phyloP scores from a whole-genome alignment of 1,140 invertebrate genomes.

The Oreohelix idahoensis region DNA sequence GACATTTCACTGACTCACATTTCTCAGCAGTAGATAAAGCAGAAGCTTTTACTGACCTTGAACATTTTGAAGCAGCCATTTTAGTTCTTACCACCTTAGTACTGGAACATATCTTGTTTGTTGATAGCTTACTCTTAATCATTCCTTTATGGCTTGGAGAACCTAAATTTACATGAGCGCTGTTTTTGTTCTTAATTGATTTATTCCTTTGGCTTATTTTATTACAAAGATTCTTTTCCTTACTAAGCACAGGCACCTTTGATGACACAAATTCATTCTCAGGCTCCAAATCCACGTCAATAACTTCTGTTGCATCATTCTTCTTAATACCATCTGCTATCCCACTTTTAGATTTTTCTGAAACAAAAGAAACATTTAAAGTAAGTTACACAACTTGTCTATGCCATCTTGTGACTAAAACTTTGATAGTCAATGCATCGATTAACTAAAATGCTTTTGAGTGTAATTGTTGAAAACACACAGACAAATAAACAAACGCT shows the following conservation, averaged over 20 bases:
- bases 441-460: too few relatives aligned
- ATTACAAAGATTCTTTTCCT: background rate
- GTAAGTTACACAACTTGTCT: too few relatives aligned
- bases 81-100: background rate
- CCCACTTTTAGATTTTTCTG: background rate
- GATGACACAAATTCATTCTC: background rate
- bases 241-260: background rate
- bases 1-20: background rate
- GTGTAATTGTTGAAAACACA: too few relatives aligned
- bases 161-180: background rate
- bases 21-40: background rate
- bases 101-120: background rate
- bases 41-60: background rate
- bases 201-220: background rate
- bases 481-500: too few relatives aligned
- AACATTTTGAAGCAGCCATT: background rate
- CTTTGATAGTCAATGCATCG: too few relatives aligned
- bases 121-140: background rate
- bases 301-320: background rate
- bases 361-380: background rate
- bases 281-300: background rate
- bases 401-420: too few relatives aligned
- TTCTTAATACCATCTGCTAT: background rate
- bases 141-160: background rate
- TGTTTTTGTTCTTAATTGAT: background rate